Evolutionary conservation across 2,888 invertebrate species (phyloP), one percentile per base, ranked within the genome.

Genomic region (Apamea monoglypha): DNA sequence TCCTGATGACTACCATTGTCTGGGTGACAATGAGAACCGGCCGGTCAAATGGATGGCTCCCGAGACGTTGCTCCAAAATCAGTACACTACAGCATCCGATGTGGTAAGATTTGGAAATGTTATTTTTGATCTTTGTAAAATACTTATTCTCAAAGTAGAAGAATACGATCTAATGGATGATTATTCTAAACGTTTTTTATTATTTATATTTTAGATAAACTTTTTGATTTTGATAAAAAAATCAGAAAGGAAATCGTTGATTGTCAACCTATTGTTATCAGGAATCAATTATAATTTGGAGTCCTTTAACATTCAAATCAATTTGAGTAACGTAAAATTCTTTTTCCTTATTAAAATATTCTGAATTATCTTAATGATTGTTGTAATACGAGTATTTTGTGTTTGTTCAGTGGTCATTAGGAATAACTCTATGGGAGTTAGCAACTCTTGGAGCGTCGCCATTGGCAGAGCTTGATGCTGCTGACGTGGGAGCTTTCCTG

Each of bases 21-120:
- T 99, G 83, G 99, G 98, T 4, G 99, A 99, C 96, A 99, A 99
- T 92, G 99, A 99, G 94, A 99, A 99, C 94, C 97, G 99, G 80
- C 99, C 99, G 2, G 98, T 99, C 87, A 99, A 99, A 96, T 99
- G 99, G 99, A 97, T 99, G 97, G 98, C 99, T 1, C 97, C 99
- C 64, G 99, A 99, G 95, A 98, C 98, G 56, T 96, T 99, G 81
- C 97, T 98, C 78, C 98, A 98, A 91, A 98, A 98, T 91, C 98
- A 98, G 92, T 99, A 98, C 94, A 98, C 98, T 81, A 98, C 98
- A 72, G 98, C 99, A 78, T 98, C 99, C 75, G 99, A 99, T 97
- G 98, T 99, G 97, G 99, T 99, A 96, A 97, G 93, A 76, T 72
- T 80, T 63, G 21, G 5, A 59, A 47, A 16, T 40, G 1, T 64